Conservation (phyloP, 2,888 invertebrate genomes). For the Scaptomyza parva region DNA sequence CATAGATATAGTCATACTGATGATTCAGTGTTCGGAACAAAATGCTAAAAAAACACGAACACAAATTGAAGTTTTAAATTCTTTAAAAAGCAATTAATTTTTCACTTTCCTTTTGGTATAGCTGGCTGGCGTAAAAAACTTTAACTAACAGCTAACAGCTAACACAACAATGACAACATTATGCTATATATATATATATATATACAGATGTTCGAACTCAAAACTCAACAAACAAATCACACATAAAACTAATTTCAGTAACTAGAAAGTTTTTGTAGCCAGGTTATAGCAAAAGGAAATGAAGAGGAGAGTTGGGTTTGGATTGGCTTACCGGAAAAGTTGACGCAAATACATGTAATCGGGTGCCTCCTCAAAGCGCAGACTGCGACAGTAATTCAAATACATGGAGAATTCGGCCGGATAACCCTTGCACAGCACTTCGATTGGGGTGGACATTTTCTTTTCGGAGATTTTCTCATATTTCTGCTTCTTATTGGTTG, state of each 20-base stretch:
- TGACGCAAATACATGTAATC: conserved; percentile 99
- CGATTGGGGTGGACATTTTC: conserved; percentile 99
- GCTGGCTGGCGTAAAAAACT: too few species aligned
- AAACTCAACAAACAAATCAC: too few species aligned
- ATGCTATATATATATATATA: too few species aligned
- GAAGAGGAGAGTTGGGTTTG: neutral
- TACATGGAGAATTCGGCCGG: conserved; percentile 99
- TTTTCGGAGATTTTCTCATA: conserved; percentile 99
- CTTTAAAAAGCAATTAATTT: neutral
- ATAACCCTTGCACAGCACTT: conserved; percentile 98
- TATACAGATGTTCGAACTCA: too few species aligned
- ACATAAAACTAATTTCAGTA: too few species aligned
- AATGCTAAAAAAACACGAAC: conserved; percentile 90
- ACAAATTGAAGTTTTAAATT: neutral
- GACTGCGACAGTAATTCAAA: conserved; percentile 99
- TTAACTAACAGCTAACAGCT: neutral
- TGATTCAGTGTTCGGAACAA: conserved; percentile 99
- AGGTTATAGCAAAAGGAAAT: neutral
- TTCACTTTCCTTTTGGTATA: too few species aligned
- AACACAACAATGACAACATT: too few species aligned
- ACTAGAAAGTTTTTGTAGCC: too few species aligned
- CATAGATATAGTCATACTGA: conserved; percentile 99
- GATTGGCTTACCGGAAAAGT: conserved; percentile 85
- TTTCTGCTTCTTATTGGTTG: conserved; percentile 99
- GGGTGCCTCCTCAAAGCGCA: conserved; percentile 98